Percentiles rank a stretch among this genome's conserved stretches.
Conservation (phyloP, 2,113 vertebrate genomes). For the Bucco capensis region DNA sequence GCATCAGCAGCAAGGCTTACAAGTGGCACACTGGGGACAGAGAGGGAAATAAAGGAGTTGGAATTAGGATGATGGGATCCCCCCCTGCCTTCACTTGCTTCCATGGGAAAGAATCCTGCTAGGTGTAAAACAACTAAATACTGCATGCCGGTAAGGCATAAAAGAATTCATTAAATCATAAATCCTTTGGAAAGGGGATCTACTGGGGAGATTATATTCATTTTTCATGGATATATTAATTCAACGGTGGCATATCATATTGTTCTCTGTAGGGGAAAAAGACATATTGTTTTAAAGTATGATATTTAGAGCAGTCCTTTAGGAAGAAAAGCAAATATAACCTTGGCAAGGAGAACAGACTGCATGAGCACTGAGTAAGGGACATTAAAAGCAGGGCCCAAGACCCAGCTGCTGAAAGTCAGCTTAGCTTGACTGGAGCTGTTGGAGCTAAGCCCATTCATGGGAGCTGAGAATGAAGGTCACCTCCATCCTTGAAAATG, state of each 20-base stretch:
- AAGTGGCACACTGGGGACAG: neutral
- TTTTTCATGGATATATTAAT: slow-evolving; percentile 33
- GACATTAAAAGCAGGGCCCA: slow-evolving; percentile 28
- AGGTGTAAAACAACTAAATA: slow-evolving; percentile 28
- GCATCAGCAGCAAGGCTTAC: neutral
- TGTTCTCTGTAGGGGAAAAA: slow-evolving; percentile 18
- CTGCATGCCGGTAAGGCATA: neutral
- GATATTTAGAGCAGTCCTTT: slow-evolving; percentile 40
- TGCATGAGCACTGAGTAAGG: neutral
- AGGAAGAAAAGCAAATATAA: slow-evolving; percentile 56
- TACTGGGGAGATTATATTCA: slow-evolving; percentile 22
- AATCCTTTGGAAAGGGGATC: slow-evolving; percentile 46
- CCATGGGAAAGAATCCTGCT: neutral
- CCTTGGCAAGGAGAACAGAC: neutral
- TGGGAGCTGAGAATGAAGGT: slow-evolving; percentile 28
- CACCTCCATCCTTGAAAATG: neutral
- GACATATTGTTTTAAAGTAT: slow-evolving; percentile 23
- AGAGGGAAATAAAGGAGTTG: neutral
- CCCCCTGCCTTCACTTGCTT: neutral
- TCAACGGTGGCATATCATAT: slow-evolving; percentile 42
- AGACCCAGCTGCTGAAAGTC: slow-evolving; percentile 25
- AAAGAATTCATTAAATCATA: slow-evolving; percentile 47
- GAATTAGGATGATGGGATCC: neutral
- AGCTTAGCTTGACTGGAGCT: neutral
- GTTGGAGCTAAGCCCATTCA: neutral